phyloP scores from a whole-genome alignment of 2,113 vertebrate genomes.

The Catharus bicknelli region DNA sequence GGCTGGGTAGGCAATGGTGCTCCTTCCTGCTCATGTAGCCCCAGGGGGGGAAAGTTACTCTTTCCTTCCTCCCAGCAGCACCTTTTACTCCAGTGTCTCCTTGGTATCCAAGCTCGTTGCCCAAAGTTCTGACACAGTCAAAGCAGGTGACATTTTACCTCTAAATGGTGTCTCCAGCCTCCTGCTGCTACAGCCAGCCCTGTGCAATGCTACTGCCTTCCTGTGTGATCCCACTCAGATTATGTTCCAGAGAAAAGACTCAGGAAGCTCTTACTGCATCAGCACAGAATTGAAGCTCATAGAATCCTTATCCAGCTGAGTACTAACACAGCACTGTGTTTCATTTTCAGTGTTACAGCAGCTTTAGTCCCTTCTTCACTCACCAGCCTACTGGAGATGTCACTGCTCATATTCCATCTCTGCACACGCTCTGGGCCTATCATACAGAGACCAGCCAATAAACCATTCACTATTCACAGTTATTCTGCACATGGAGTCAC shows the following conservation, averaged over 20 bases:
- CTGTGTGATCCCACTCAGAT: background rate
- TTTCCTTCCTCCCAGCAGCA: background rate
- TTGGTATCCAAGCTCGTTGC: background rate
- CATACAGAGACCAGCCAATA: background rate
- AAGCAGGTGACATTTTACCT: background rate
- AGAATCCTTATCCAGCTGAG: background rate
- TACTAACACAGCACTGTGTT: background rate
- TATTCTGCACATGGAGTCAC: background rate
- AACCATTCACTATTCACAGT: background rate
- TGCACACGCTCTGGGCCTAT: background rate
- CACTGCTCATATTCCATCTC: background rate
- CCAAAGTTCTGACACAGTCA: background rate
- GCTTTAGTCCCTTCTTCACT: background rate
- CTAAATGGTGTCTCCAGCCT: rapidly evolving
- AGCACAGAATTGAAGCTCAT: background rate
- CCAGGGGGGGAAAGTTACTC: rapidly evolving
- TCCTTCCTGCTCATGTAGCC: background rate
- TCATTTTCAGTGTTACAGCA: background rate
- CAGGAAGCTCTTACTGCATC: background rate
- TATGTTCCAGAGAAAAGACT: background rate
- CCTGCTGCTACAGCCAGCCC: background rate
- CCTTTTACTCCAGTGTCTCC: background rate
- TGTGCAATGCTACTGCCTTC: background rate
- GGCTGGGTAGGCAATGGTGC: rapidly evolving
- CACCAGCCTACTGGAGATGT: background rate